Evolutionary conservation across 2,797 vertebrate species (phyloP).

Genomic region (Adrianichthys oophorus): DNA sequence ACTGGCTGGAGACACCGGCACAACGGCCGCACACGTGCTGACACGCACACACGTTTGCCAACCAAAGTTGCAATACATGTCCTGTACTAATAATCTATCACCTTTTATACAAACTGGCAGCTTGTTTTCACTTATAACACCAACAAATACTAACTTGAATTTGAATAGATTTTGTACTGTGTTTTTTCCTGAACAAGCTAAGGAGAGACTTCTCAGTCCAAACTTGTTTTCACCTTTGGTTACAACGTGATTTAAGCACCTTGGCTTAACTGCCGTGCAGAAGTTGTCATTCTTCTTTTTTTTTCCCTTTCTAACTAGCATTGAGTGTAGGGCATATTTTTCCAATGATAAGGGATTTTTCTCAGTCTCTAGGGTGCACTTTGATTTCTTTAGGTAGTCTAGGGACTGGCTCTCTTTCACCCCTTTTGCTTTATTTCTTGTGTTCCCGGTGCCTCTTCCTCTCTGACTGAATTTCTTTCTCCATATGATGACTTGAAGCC

Average conservation of each 20-base stretch:
- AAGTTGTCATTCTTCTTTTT: constrained; percentile 18
- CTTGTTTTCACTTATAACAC: constrained; percentile 39
- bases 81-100: constrained; percentile 48
- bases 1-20: constrained; percentile 24
- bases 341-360: constrained; percentile 29
- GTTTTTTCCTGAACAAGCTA: constrained; percentile 19
- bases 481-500: constrained; percentile 63
- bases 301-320: constrained; percentile 17
- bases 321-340: constrained; percentile 22
- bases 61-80: constrained; percentile 24
- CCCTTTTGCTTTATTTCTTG: constrained; percentile 38
- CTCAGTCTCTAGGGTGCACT: constrained; percentile 25
- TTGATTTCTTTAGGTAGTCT: constrained; percentile 32
- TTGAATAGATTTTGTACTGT: constrained; percentile 14
- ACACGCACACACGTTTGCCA: constrained; percentile 23
- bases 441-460: constrained; percentile 18
- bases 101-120: constrained; percentile 52
- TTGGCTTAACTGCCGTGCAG: constrained; percentile 36
- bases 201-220: constrained; percentile 16
- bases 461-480: constrained; percentile 36
- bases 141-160: constrained; percentile 34
- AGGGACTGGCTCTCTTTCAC: constrained; percentile 32
- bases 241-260: constrained; percentile 32
- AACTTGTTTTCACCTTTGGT: constrained; percentile 38
- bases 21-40: constrained; percentile 33